These are phyloP conservation scores for Pelecanoides urinatrix DNA, from an alignment of 2,113 vertebrate species.

Conservation along the genomic window DNA sequence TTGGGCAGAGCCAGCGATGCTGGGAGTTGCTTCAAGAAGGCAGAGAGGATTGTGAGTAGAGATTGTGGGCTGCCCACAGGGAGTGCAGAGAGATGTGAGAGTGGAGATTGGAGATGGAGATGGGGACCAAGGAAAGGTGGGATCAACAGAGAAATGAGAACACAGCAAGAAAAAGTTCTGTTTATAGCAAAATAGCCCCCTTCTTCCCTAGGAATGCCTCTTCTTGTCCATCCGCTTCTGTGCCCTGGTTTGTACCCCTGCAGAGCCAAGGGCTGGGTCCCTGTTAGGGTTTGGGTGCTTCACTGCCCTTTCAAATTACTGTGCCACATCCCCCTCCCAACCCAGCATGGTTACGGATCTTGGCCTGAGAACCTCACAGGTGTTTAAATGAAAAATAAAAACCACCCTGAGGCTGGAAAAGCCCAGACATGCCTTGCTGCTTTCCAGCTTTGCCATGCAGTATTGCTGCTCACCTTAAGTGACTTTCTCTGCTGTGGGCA, in stretches of 20 bases:
- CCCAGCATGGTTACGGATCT: background rate
- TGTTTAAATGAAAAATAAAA: conserved; percentile 10
- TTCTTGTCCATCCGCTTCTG: background rate
- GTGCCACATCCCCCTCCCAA: fast-evolving
- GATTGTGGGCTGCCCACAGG: background rate
- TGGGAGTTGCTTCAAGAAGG: background rate
- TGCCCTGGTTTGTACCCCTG: background rate
- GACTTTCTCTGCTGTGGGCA: background rate
- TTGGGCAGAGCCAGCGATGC: background rate
- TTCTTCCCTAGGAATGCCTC: background rate
- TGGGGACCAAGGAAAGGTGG: background rate
- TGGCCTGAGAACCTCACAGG: background rate
- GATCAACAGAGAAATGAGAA: background rate
- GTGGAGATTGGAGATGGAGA: background rate
- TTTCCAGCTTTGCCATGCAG: background rate
- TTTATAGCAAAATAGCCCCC: background rate
- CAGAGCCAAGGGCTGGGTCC: background rate
- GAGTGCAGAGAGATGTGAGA: background rate
- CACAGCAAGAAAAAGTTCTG: background rate
- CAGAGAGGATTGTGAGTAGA: background rate
- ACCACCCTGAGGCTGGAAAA: background rate
- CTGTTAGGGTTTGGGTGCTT: background rate
- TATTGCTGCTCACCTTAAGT: background rate
- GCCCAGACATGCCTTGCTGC: background rate
- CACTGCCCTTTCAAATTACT: background rate